phyloP scores from a whole-genome alignment of 2,888 invertebrate genomes.

The Hypena proboscidalis region DNA sequence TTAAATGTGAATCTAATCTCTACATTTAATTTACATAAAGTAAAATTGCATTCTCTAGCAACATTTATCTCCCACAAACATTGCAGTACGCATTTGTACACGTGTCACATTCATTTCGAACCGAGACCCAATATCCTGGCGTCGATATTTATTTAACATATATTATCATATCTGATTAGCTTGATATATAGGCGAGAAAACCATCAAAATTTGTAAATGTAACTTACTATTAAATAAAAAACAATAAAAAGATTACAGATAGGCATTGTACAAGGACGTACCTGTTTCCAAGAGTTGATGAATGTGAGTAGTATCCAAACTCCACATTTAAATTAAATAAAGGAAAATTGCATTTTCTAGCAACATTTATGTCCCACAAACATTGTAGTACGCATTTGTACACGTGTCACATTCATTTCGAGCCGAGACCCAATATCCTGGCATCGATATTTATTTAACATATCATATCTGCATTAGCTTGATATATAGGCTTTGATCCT shows the following conservation, averaged over 20 bases:
- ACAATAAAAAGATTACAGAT: no score
- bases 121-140: constrained; percentile 75
- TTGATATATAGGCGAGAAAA: constrained; percentile 83
- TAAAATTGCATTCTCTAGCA: no score
- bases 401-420: constrained; percentile 70
- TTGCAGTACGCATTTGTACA: constrained; percentile 52
- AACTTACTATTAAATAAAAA: no score
- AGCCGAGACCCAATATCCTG: constrained; percentile 76
- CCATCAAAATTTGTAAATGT: no score
- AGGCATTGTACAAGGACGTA: no score
- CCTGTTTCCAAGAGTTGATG: no score
- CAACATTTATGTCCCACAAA: constrained; percentile 18
- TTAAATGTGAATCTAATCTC: no score
- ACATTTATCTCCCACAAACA: constrained; percentile 24
- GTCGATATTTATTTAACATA: constrained; percentile 84
- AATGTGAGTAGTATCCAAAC: no score
- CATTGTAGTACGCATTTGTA: constrained; percentile 49
- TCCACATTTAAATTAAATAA: no score
- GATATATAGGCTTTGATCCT: constrained; percentile 82
- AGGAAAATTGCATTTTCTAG: no score
- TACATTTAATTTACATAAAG: no score
- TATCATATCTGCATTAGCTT: constrained; percentile 83
- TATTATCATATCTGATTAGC: constrained; percentile 84
- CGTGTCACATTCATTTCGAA: constrained; percentile 71
- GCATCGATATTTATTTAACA: constrained; percentile 83